Evolutionary conservation across 1,140 invertebrate species (phyloP).

Genomic region (Leptopilina clavipes): DNA sequence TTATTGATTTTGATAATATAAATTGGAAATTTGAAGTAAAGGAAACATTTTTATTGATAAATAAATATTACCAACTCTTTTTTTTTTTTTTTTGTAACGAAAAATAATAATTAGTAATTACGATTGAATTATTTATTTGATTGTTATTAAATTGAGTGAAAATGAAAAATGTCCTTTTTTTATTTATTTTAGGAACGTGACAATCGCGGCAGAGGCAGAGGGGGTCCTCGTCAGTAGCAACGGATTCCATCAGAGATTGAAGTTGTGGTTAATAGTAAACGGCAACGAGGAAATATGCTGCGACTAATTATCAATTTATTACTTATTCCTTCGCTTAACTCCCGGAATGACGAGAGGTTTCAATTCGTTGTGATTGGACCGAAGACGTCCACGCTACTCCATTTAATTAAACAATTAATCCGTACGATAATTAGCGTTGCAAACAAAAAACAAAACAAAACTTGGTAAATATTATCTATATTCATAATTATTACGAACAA

Average conservation of each 20-base stretch:
- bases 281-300: constrained; percentile 59
- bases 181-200: constrained; percentile 68
- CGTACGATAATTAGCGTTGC: constrained; percentile 68
- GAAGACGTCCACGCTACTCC: constrained; percentile 52
- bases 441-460: constrained; percentile 43
- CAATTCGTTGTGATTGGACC: constrained; percentile 56
- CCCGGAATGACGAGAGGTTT: constrained; percentile 58
- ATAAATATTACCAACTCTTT: too few species aligned
- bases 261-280: constrained; percentile 55
- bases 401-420: constrained; percentile 65
- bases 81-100: too few species aligned
- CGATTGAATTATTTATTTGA: too few species aligned
- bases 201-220: constrained; percentile 67
- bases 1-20: too few species aligned
- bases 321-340: constrained; percentile 67
- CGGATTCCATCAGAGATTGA: constrained; percentile 55
- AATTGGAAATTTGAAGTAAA: too few species aligned
- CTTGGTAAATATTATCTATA: constrained; percentile 65
- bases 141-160: too few species aligned
- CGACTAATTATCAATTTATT: constrained; percentile 66
- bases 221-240: constrained; percentile 70
- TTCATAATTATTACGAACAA: constrained; percentile 60
- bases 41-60: too few species aligned
- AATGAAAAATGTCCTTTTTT: not conserved
- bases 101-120: too few species aligned